Conservation (phyloP, 2,888 invertebrate genomes). For the Aphelenchoides bicaudatus region DNA sequence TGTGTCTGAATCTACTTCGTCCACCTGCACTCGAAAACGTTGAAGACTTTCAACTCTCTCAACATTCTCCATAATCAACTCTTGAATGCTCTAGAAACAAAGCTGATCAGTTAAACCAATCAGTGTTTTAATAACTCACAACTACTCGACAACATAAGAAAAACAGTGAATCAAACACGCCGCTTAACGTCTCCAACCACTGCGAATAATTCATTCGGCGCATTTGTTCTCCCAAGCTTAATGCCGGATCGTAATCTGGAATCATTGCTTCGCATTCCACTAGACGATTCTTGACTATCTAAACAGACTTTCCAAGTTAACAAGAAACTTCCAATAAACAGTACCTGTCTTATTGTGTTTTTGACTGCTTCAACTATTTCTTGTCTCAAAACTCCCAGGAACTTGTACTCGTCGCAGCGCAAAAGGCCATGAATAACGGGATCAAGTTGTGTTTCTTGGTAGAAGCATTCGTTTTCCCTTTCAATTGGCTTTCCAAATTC, state of each 20-base stretch:
- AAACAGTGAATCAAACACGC: conserved; percentile 70
- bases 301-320: conserved; percentile 12
- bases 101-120: no score
- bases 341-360: conserved; percentile 50
- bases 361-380: conserved; percentile 69
- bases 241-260: conserved; percentile 47
- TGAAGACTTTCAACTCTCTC: conserved; percentile 60
- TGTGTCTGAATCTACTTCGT: conserved; percentile 14
- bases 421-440: conserved; percentile 66
- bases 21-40: neutral
- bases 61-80: conserved; percentile 75
- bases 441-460: conserved; percentile 22
- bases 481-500: conserved; percentile 72
- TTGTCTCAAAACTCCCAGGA: conserved; percentile 71
- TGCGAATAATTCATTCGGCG: conserved; percentile 69
- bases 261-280: conserved; percentile 44
- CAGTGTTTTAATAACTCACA: conserved; percentile 59
- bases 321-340: neutral
- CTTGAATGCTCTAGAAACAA: conserved; percentile 69
- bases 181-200: conserved; percentile 71
- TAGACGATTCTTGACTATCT: conserved; percentile 41
- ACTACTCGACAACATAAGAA: conserved; percentile 73
- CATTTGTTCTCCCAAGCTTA: conserved; percentile 67
- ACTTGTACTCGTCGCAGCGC: conserved; percentile 79
- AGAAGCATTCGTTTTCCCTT: conserved; percentile 27